A percentile compares a stretch with the other conserved stretches of the same genome.
Evolutionary conservation across 2,113 vertebrate genomes (phyloP).

Genomic region (Centropus bengalensis): DNA sequence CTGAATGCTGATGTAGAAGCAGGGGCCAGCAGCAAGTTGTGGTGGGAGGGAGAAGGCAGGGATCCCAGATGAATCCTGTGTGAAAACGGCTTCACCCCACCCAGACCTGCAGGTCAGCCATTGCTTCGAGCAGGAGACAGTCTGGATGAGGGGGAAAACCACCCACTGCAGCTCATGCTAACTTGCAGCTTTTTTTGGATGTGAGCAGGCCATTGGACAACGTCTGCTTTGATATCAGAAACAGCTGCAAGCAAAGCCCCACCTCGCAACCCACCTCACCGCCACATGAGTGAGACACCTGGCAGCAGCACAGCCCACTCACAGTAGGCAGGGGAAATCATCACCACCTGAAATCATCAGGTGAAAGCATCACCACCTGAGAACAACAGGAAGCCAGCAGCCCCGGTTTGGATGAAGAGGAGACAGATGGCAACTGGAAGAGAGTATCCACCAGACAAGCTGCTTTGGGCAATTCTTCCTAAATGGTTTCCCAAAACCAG

Average conservation of each 20-base stretch:
- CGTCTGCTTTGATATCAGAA: not conserved
- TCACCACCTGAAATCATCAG: rapidly evolving
- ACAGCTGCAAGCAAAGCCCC: not conserved
- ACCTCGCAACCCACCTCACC: not conserved
- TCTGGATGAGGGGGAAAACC: not conserved
- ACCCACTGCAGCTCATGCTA: not conserved
- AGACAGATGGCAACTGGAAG: not conserved
- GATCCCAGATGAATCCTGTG: not conserved
- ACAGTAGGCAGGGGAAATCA: not conserved
- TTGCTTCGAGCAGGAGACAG: not conserved
- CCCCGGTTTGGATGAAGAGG: not conserved
- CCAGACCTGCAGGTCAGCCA: not conserved
- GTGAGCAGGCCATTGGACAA: rapidly evolving
- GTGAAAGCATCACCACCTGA: rapidly evolving
- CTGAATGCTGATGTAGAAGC: not conserved
- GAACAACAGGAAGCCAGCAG: not conserved
- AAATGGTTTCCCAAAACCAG: not conserved
- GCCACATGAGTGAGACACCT: not conserved
- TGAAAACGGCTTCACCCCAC: not conserved
- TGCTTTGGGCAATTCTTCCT: not conserved
- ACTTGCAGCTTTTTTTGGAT: not conserved
- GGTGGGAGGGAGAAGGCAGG: not conserved
- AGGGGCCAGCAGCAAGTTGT: not conserved
- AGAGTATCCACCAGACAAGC: not conserved
- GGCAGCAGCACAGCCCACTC: not conserved